These are phyloP conservation scores for Albula goreensis DNA, from an alignment of 2,113 vertebrate genomes.

Conservation along the genomic window DNA sequence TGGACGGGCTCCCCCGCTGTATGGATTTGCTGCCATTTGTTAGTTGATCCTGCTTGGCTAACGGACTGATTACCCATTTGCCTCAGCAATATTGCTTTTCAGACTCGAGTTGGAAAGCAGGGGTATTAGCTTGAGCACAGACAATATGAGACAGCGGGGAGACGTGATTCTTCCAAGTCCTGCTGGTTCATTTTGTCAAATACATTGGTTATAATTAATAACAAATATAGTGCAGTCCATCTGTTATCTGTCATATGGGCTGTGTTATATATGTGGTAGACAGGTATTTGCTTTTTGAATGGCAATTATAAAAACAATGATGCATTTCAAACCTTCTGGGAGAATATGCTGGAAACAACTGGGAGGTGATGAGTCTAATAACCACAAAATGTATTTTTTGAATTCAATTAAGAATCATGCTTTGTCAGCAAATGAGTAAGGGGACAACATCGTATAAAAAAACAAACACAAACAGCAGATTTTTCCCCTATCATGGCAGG, in stretches of 20 bases:
- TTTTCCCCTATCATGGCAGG: neutral
- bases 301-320: too few species aligned
- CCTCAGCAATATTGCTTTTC: too few species aligned
- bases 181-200: neutral
- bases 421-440: neutral
- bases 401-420: neutral
- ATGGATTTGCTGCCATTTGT: too few species aligned
- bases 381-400: neutral
- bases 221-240: neutral
- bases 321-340: neutral
- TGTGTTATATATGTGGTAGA: too few species aligned
- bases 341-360: neutral
- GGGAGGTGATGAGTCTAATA: neutral
- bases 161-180: neutral
- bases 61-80: too few species aligned
- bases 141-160: neutral
- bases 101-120: too few species aligned
- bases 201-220: neutral
- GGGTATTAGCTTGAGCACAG: neutral
- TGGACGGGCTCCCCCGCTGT: too few species aligned
- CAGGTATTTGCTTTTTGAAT: too few species aligned
- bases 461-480: neutral
- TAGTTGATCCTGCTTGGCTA: too few species aligned
- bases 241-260: too few species aligned
- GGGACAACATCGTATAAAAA: neutral